Conservation (phyloP, 2,797 vertebrate genomes). For the Poecilia picta region DNA sequence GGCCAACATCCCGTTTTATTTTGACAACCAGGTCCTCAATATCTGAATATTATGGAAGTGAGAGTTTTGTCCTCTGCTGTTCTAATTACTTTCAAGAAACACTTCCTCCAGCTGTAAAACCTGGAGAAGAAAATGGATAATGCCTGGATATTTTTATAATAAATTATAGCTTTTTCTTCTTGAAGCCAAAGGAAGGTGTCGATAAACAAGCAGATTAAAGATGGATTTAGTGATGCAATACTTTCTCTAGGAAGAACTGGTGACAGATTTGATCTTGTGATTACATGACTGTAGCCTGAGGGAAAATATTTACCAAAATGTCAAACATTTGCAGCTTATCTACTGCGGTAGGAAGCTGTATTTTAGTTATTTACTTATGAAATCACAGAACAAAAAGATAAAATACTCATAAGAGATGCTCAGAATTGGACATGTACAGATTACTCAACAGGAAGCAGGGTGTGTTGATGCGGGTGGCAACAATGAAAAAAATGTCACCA, state of each 20-base stretch:
- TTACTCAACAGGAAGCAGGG: conserved; percentile 71
- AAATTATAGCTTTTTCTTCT: not conserved
- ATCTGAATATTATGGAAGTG: conserved; percentile 58
- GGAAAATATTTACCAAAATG: not conserved
- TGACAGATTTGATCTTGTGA: conserved; percentile 29
- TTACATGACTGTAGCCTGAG: conserved; percentile 10
- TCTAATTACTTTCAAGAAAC: conserved; percentile 6
- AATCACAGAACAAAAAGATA: conserved; percentile 40
- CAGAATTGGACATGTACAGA: conserved; percentile 36
- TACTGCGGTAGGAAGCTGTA: not conserved
- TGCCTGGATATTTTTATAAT: not conserved
- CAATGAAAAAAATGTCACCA: conserved; percentile 46
- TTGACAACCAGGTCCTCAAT: conserved; percentile 17
- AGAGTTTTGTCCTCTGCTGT: conserved; percentile 24
- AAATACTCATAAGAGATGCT: conserved; percentile 11
- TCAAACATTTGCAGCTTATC: not conserved
- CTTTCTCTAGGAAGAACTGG: not conserved
- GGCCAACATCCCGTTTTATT: conserved; percentile 55
- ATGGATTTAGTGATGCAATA: not conserved
- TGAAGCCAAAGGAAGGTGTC: not conserved
- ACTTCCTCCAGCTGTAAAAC: not conserved
- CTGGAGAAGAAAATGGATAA: not conserved
- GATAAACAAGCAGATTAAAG: not conserved
- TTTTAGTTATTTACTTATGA: not conserved
- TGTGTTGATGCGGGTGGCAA: conserved; percentile 48